Evolutionary conservation across 2,888 invertebrate species (phyloP), one percentile per base, ranked within the genome.

Genomic region (Ophion ventricosus): DNA sequence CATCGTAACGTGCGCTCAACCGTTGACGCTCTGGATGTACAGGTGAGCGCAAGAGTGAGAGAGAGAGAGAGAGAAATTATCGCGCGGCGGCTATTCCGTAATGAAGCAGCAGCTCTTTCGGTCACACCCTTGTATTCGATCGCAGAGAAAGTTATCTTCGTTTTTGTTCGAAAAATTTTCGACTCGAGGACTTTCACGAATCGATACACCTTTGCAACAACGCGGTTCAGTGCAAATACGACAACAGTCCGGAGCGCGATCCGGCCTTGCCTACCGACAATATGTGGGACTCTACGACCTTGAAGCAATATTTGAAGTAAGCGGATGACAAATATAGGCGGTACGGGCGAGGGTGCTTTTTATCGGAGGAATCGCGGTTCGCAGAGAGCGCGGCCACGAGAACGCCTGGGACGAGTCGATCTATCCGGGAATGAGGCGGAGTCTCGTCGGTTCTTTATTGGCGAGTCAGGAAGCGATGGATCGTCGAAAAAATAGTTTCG

Each of bases 221-320:
- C 93, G 97, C 98, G 5, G 96, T 99, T 40, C 99, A 99, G 93
- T 96, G 97, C 89, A 97, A 97, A 92, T 98, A 98, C 90, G 95
- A 95, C 87, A 97, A 97, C 89, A 95, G 93, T 80, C 94, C 94
- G 1, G 95, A 96, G 82, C 94, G 97, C 85, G 96, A 97, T 93
- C 95, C 96, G 91, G 95, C 96, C 1, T 93, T 99, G 77, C 98
- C 98, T 0, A 95, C 95, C 77, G 98, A 98, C 91, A 98, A 98
- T 92, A 99, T 99, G 98, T 99, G 99, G 99, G 98, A 98, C 96
- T 96, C 91, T 95, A 97, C 91, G 95, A 97, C 81, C 96, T 99
- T 93, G 96, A 97, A 94, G 91, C 94, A 87, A 75, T 93, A 90
- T 83, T 88, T 93, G 63, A 92, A 90, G 93, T 93, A 90, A 94